phyloP scores from a whole-genome alignment of 2,797 vertebrate species.

The Pelodytes ibericus region DNA sequence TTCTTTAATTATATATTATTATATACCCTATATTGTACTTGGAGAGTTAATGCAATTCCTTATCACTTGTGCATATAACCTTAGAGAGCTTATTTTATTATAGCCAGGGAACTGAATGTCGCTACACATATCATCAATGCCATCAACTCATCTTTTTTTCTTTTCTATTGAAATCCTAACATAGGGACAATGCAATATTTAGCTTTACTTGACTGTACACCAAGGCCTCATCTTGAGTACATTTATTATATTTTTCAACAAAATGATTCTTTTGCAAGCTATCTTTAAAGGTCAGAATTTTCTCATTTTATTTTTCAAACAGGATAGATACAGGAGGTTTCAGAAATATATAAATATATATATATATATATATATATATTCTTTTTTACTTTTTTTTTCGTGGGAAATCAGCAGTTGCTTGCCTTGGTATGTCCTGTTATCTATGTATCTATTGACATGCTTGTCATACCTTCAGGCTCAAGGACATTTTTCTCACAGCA shows the following conservation, averaged over 20 bases:
- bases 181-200: slow-evolving; percentile 38
- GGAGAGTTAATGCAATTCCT: background rate
- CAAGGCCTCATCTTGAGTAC: slow-evolving; percentile 28
- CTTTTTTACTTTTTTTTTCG: slow-evolving; percentile 21
- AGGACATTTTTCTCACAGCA: slow-evolving; percentile 58
- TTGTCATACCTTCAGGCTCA: slow-evolving; percentile 56
- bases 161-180: slow-evolving; percentile 28
- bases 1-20: too few relatives aligned
- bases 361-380: too few relatives aligned
- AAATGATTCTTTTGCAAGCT: slow-evolving; percentile 27
- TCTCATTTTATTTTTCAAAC: slow-evolving; percentile 40
- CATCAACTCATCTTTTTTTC: slow-evolving; percentile 6
- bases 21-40: background rate
- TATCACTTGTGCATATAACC: background rate
- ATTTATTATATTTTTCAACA: slow-evolving; percentile 30
- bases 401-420: slow-evolving; percentile 24
- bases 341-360: too few relatives aligned
- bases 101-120: background rate
- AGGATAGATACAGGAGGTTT: slow-evolving; percentile 26
- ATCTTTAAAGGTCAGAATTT: slow-evolving; percentile 50
- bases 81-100: background rate
- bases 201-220: slow-evolving; percentile 3
- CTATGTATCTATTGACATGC: slow-evolving; percentile 51
- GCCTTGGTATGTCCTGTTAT: slow-evolving; percentile 30
- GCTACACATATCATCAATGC: background rate